Base-by-base conservation (phyloP, 1,140 invertebrate species). In the Heliconius himera region DNA sequence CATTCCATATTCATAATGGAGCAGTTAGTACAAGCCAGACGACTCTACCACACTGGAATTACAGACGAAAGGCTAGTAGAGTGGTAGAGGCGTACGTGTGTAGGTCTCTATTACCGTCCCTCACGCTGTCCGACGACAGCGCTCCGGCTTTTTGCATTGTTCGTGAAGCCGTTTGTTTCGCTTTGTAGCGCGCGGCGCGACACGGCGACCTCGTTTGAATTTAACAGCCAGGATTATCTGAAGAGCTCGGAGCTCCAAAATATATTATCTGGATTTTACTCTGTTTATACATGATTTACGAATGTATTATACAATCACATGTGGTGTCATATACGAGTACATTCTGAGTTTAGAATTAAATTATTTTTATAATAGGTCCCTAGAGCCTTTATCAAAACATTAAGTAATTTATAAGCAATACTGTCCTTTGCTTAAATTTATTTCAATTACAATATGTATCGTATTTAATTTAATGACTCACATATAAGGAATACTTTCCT, bases 101-200 rank as follows among this genome's bases (percentile, higher is more conserved):
- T 56, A n/a, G 18, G 54, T 56, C 54, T 83, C 79, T 82, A 81
- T 83, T 83, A 84, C 84, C 80, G 83, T 85, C 83, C 83, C 80
- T 83, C 84, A 82, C 78, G 72, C 82, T 85, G 84, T 83, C 84
- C 81, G 77, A 60, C 81, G 78, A 82, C 71, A 76, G 72, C 54
- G 81, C 56, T 60, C 77, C 78, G 76, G 80, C 76, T 79, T 79
- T 79, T 78, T 77, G 82, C 82, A 82, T 83, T 83, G 84, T 83
- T 80, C 80, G 74, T 70, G 70, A 76, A 75, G 79, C 73, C 71
- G 80, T 85, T 81, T 82, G 80, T 84, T 84, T 72, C 46, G 49
- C 51, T 73, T 66, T 73, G 77, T 78, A 38, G 41, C 38, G 72
- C 29, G 29, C 29, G 29, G 74, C 33, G 18, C 70, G 46, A 72